Conservation (phyloP, 2,113 vertebrate species). For the Hipposideros armiger region DNA sequence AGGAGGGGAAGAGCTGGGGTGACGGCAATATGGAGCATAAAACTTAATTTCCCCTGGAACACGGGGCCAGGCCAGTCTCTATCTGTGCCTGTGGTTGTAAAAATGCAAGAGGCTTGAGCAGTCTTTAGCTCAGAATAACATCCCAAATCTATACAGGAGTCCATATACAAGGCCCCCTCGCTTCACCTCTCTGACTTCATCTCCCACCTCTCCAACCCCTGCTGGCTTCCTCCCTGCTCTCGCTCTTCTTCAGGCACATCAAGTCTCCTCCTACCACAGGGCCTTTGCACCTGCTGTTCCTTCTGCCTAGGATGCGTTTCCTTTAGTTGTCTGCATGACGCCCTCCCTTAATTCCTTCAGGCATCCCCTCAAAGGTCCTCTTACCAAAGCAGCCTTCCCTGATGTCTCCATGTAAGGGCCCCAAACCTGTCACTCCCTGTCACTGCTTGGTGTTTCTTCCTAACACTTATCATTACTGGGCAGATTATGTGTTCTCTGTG, state of each 20-base stretch:
- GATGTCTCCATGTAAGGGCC: not conserved
- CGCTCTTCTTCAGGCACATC: not conserved
- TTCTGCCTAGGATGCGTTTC: not conserved
- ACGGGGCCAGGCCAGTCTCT: not conserved
- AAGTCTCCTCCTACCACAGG: not conserved
- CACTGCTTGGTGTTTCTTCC: not conserved
- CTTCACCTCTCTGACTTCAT: not conserved
- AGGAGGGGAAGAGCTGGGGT: not conserved
- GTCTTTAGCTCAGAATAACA: not conserved
- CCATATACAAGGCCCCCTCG: not conserved
- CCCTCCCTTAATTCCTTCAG: not conserved
- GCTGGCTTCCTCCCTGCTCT: not conserved
- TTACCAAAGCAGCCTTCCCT: not conserved
- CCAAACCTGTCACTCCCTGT: not conserved
- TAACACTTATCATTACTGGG: not conserved
- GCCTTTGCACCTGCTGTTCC: not conserved
- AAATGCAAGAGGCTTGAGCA: conserved; percentile 12
- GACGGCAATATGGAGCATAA: not conserved
- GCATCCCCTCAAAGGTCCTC: not conserved
- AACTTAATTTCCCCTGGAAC: not conserved
- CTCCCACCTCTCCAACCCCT: not conserved
- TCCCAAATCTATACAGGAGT: not conserved
- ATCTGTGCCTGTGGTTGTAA: conserved; percentile 8
- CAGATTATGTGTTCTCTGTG: not conserved
- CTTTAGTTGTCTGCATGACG: not conserved